Percentiles rank a stretch among this genome's conserved stretches.
Conservation (phyloP, 2,797 vertebrate genomes). For the Melanotaenia boesemani region DNA sequence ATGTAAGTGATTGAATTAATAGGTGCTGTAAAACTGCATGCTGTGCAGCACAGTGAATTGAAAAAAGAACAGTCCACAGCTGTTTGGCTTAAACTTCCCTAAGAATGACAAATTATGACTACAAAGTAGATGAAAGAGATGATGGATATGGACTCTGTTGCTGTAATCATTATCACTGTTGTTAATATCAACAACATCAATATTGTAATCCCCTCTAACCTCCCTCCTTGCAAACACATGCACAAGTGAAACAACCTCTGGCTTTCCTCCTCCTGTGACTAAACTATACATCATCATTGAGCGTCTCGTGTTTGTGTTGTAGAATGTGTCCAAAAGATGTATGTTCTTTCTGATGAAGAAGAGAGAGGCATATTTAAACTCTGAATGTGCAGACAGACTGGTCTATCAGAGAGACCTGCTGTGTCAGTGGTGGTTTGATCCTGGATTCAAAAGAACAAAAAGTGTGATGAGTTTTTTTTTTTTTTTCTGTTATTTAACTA, state of each 20-base stretch:
- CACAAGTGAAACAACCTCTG: constrained; percentile 30
- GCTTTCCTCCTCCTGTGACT: constrained; percentile 41
- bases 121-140: constrained; percentile 49
- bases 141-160: constrained; percentile 58
- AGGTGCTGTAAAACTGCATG: constrained; percentile 9
- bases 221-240: not conserved
- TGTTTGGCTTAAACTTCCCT: constrained; percentile 34
- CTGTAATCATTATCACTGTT: constrained; percentile 67
- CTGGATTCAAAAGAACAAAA: not conserved
- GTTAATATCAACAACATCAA: constrained; percentile 68
- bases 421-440: constrained; percentile 4
- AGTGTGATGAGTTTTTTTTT: not conserved
- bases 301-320: constrained; percentile 37
- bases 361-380: constrained; percentile 48
- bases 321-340: constrained; percentile 52
- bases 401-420: constrained; percentile 32
- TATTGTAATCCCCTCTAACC: constrained; percentile 18
- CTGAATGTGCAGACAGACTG: constrained; percentile 35
- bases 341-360: constrained; percentile 66
- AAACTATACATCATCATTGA: constrained; percentile 50
- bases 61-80: constrained; percentile 8
- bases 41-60: constrained; percentile 1
- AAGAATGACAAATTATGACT: constrained; percentile 56
- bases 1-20: not conserved
- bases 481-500: not conserved